phyloP scores from a whole-genome alignment of 2,113 vertebrate species.

The Oryctolagus cuniculus region mOryCun1.1 NC_091433.1:23332001-23332500 shows the following conservation, averaged over 20 bases:
- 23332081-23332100: neutral
- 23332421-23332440: neutral
- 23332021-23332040: neutral
- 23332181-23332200: neutral
- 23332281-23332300: neutral
- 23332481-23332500: slow-evolving; percentile 1
- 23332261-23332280: neutral
- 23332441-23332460: no score
- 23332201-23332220: neutral
- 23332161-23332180: neutral
- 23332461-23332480: neutral
- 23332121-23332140: neutral
- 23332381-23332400: neutral
- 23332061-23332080: neutral
- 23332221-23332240: neutral
- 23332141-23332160: neutral
- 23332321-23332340: neutral
- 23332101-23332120: neutral
- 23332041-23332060: neutral
- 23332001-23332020: neutral
- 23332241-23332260: neutral
- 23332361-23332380: neutral
- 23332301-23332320: neutral
- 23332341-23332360: neutral
- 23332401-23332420: neutral